phyloP scores from a whole-genome alignment of 1,140 invertebrate species.

The Drosophila hydei region DNA sequence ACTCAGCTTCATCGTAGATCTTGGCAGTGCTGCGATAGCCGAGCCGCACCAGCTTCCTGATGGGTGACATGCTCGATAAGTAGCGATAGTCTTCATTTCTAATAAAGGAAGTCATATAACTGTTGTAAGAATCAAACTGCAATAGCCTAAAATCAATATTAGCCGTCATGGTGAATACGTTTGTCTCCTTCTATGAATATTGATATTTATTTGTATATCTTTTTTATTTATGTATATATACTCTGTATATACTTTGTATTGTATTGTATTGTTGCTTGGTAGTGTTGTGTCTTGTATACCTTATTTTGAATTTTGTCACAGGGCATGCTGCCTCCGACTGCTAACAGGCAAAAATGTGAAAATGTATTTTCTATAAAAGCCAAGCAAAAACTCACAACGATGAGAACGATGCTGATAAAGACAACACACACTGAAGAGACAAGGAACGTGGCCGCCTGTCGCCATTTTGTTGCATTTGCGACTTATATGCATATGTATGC shows the following conservation, averaged over 20 bases:
- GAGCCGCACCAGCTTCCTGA: not conserved
- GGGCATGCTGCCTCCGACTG: constrained; percentile 29
- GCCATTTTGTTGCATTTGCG: constrained; percentile 79
- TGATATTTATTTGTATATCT: not conserved
- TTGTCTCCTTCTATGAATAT: not conserved
- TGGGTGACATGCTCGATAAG: not conserved
- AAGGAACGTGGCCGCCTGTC: constrained; percentile 61
- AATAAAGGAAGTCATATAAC: constrained; percentile 22
- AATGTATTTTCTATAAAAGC: constrained; percentile 77
- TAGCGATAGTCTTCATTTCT: constrained; percentile 16
- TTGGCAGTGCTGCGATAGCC: constrained; percentile 23
- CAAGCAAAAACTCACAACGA: constrained; percentile 58
- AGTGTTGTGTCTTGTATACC: not conserved
- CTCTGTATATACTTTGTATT: not conserved
- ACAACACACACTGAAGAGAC: constrained; percentile 61
- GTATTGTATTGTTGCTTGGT: not conserved
- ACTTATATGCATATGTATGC: constrained; percentile 66
- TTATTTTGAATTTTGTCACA: not conserved
- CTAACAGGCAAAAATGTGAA: constrained; percentile 58
- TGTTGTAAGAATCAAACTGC: not conserved
- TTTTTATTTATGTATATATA: not conserved
- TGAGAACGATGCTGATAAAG: constrained; percentile 75
- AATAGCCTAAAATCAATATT: not conserved
- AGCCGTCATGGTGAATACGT: not conserved
- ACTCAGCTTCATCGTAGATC: constrained; percentile 28